Evolutionary conservation across 2,113 vertebrate genomes (phyloP), one percentile per base, ranked within the genome.

Genomic region (Microcebus ravelobensis): DNA sequence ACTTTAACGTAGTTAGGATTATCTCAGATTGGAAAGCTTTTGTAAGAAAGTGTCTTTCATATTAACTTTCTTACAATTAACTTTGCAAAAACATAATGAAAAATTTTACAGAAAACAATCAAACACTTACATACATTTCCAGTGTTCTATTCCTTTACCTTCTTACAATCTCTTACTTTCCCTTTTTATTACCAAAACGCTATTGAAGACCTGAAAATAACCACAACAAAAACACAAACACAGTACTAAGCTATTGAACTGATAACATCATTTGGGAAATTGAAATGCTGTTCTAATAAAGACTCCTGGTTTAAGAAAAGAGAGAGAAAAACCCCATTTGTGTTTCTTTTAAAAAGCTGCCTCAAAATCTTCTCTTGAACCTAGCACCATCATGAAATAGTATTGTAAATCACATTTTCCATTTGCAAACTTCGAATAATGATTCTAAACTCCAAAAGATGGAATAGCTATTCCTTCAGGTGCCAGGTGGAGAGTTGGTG

Each of bases 11-110:
- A 94, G 14, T 76, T 34, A 95, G 36, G n/a, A 95, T 89, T 80
- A 89, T 96, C 76, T 94, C 11, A 83, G 7, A 80, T 90, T 50
- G 20, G 20, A 89, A 96, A 89, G 25, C 18, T 91, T 96, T 92
- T 82, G 18, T 59, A 70, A 92, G 45, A 91, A 88, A 85, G 21
- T 59, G 4, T 50, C 73, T 76, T 76, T 50, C 15, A 48, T 50
- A 34, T 48, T 45, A 45, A 74, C 29, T 77, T 79, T 55, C 20
- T n/a, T n/a, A 91, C 14, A 96, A 91, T 67, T 96, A 71, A 20
- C 14, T 80, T 94, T 79, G 17, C 3, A 83, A 20, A 93, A 92
- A 68, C 36, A 79, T 67, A 74, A 59, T 91, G 63, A 92, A 90
- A 95, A 87, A 92, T 34, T 82, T 92, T 87, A 57, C 31, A 70